Evolutionary conservation across 2,113 vertebrate genomes (phyloP), one percentile per base, ranked within the genome.

Genomic region (Lamprotornis superbus): DNA sequence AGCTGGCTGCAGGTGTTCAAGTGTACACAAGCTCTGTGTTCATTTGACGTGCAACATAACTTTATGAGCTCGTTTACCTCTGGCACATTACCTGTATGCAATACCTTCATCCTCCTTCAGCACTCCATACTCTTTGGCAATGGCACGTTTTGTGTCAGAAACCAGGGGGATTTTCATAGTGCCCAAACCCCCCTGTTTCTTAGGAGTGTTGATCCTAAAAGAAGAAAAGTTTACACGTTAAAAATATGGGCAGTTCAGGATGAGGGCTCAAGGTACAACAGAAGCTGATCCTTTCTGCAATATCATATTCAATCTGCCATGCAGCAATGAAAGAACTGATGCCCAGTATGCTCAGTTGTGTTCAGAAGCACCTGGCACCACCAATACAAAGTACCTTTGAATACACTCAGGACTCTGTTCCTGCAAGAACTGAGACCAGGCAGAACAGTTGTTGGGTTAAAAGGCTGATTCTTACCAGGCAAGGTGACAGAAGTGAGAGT

Each of bases 401-500:
- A 52, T 33, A 60, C 5, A 33, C 28, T 24, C 33, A 69, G 15
- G 23, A 59, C 23, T 65, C 39, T 49, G 8, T 10, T 78, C 23
- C 47, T 70, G 16, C 44, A 74, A 63, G 16, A 86, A 74, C 25
- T 23, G 25, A 83, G 42, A 16, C 14, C 33, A 70, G 16, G 5
- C 5, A 87, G 19, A 81, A 44, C 4, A 52, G 10, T 15, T 30
- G 15, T 27, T 59, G n/a, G 23, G 31, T 79, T 56, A 44, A 70
- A 81, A 85, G 11, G 28, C 40, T n/a, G 15, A 81, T 53, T 83
- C 97, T 98, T 98, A 99, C 99, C 99, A 99, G 81, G 99, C 99
- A 39, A 99, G 98, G 94, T 99, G 99, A 93, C 99, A 99, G 92
- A 99, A 99, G 95, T 99, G 99, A 23, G 99, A 99, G 96, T 99